A percentile compares a stretch with the other conserved stretches of the same genome.
Conservation (phyloP, 2,797 vertebrate genomes). For the Orestias chungarensis region DNA sequence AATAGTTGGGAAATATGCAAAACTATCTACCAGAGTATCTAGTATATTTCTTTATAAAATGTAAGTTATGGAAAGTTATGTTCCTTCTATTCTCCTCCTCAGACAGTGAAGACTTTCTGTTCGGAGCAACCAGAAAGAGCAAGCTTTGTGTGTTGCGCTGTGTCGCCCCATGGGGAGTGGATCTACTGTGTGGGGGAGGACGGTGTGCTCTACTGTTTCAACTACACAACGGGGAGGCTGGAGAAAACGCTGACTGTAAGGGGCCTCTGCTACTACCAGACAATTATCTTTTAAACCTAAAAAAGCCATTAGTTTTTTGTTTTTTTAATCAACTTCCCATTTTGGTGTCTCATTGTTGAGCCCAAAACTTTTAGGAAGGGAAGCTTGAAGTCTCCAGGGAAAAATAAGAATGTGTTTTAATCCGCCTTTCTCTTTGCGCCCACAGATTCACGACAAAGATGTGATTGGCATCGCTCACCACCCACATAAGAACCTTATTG, state of each 20-base stretch:
- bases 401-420: conserved; percentile 18
- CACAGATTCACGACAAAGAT: conserved; percentile 95
- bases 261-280: conserved; percentile 24
- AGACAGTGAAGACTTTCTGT: conserved; percentile 95
- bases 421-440: conserved; percentile 38
- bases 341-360: conserved; percentile 15
- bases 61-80: background rate
- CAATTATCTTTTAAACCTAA: conserved; percentile 25
- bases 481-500: conserved; percentile 96
- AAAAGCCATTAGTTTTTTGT: conserved; percentile 5
- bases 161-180: conserved; percentile 96
- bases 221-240: conserved; percentile 90
- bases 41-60: background rate
- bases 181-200: conserved; percentile 98
- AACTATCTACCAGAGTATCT: background rate
- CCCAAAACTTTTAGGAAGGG: background rate
- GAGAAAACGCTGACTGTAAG: conserved; percentile 97
- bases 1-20: background rate
- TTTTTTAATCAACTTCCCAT: background rate
- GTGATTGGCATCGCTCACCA: conserved; percentile 98
- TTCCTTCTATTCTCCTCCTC: conserved; percentile 5
- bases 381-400: background rate
- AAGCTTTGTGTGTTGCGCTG: conserved; percentile 93
- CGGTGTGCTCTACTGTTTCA: conserved; percentile 97
- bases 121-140: conserved; percentile 90